These are phyloP conservation scores for Ibidorhyncha struthersii DNA, from an alignment of 2,113 vertebrate genomes.

Conservation along the genomic window DNA sequence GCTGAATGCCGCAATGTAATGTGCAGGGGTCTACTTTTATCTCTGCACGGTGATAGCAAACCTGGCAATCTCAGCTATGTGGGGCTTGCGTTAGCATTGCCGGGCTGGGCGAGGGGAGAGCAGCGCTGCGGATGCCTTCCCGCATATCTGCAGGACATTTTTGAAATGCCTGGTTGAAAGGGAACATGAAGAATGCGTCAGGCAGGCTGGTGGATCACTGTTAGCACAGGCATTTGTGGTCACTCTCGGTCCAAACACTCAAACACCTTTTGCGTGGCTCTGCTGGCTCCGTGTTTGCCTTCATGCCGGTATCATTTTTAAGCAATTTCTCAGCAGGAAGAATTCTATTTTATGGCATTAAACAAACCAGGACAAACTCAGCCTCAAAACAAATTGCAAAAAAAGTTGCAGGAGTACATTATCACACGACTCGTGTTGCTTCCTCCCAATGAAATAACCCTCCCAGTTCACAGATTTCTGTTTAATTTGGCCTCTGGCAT, in stretches of 20 bases:
- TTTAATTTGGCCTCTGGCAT: slow-evolving; percentile 74
- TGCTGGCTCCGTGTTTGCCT: background rate
- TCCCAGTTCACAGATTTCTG: slow-evolving; percentile 62
- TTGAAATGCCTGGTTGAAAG: slow-evolving; percentile 49
- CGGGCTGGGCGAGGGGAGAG: background rate
- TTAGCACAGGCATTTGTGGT: background rate
- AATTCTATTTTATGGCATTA: background rate
- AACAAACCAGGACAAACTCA: slow-evolving; percentile 15
- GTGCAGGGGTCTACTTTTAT: background rate
- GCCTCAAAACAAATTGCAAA: background rate
- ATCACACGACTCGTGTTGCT: slow-evolving; percentile 61
- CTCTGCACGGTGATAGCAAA: background rate
- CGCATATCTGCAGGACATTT: slow-evolving; percentile 55
- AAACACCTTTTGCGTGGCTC: background rate
- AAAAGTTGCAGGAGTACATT: slow-evolving; percentile 60
- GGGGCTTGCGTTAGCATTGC: slow-evolving; percentile 4
- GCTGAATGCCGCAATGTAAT: background rate
- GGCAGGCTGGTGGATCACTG: background rate
- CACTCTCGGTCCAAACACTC: background rate
- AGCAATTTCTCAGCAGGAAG: slow-evolving; percentile 5
- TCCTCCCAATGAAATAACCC: slow-evolving; percentile 53
- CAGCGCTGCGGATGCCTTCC: background rate
- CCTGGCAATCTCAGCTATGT: slow-evolving; percentile 26
- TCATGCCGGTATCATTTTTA: background rate
- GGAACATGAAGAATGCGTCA: background rate